Evolutionary conservation across 2,113 vertebrate genomes (phyloP).

Genomic region (Arizona elegans): DNA sequence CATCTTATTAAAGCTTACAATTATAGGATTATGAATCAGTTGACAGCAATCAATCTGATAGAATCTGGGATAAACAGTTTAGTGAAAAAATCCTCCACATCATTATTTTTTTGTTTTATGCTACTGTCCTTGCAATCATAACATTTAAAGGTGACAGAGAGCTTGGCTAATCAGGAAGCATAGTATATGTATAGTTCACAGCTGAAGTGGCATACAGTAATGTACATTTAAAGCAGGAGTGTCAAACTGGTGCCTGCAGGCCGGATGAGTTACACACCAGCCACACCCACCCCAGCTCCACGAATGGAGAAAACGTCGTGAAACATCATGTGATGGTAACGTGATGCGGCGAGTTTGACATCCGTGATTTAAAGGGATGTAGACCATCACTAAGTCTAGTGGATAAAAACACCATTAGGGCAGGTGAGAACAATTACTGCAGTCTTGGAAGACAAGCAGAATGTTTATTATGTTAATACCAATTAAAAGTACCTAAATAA

Average conservation of each 20-base stretch:
- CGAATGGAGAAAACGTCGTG: too few relatives aligned
- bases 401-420: not conserved
- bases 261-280: too few relatives aligned
- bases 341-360: too few relatives aligned
- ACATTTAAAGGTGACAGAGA: not conserved
- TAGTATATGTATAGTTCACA: not conserved
- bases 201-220: not conserved
- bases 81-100: not conserved
- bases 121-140: not conserved
- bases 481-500: not conserved
- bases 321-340: too few relatives aligned
- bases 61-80: not conserved
- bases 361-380: not conserved
- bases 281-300: too few relatives aligned
- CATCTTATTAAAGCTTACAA: not conserved
- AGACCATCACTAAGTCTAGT: not conserved
- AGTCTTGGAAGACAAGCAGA: not conserved
- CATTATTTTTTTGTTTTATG: not conserved
- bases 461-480: not conserved
- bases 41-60: not conserved
- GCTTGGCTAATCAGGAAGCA: not conserved
- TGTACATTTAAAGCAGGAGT: not conserved
- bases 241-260: too few relatives aligned
- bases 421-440: not conserved
- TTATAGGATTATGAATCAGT: not conserved